phyloP scores from a whole-genome alignment of 2,113 vertebrate species.

The Fulica atra region DNA sequence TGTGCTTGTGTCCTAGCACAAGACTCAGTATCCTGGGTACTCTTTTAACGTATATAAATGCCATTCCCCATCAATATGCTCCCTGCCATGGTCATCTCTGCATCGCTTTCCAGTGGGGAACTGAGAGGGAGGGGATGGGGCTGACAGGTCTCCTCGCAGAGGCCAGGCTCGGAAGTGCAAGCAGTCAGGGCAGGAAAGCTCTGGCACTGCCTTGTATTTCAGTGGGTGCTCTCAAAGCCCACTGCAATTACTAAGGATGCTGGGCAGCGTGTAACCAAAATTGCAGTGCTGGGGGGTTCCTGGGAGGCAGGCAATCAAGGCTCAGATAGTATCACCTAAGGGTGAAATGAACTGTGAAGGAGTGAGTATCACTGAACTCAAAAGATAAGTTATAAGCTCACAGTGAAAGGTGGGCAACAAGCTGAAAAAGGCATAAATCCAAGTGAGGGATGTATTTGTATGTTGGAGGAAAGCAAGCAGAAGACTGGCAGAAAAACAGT shows the following conservation, averaged over 20 bases:
- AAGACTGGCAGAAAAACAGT: background rate
- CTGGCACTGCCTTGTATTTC: fast-evolving
- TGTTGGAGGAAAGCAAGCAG: background rate
- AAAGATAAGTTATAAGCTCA: background rate
- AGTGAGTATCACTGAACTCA: background rate
- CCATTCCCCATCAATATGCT: fast-evolving
- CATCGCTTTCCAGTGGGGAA: background rate
- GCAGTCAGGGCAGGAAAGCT: background rate
- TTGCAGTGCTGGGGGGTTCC: background rate
- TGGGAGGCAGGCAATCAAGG: background rate
- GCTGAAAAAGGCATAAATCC: background rate
- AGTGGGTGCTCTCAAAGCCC: background rate
- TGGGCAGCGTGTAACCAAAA: background rate
- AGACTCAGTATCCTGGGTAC: background rate
- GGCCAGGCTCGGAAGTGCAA: background rate
- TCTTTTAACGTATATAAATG: fast-evolving
- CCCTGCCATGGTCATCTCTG: background rate
- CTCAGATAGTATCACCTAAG: background rate
- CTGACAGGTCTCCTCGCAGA: background rate
- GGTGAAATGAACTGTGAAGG: background rate
- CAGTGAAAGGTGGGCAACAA: background rate
- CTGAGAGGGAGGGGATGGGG: background rate
- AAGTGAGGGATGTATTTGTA: background rate
- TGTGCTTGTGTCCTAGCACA: background rate
- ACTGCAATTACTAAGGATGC: background rate